Base-by-base conservation (phyloP, 2,888 invertebrate species). In the Lepeophtheirus nordmannii region DNA sequence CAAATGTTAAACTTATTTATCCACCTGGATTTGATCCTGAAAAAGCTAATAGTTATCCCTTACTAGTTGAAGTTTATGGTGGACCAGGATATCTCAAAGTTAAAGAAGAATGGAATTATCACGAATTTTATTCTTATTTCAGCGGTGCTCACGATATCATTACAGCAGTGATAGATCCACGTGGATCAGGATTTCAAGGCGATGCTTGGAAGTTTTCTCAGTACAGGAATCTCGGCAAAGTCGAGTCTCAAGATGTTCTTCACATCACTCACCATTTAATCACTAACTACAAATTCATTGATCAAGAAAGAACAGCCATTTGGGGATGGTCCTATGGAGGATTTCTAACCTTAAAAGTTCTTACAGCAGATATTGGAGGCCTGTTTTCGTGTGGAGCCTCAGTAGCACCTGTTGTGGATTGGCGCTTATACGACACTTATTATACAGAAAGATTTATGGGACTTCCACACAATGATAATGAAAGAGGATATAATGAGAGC, bases 321-420 rank as follows among this genome's bases (percentile, higher is more conserved):
- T 96, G 93, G 93, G 97, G 97, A 66, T 96, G 94, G 96, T 94
- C 93, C 72, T 97, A 96, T 76, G 97, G 97, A 14, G 97, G 96
- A 1, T 96, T 90, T 76, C 87, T 90, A 0, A 83, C 93, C 1
- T 87, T 88, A 5, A 84, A 91, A 79, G 87, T 87, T 2, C 78
- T 96, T 68, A 89, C 89, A 0, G 82, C 82, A 58, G 91, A 92
- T 70, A 77, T 77, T 0, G 73, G 73, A 20, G 78, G 80, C 60
- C 83, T 88, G 37, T 94, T 94, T 80, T 85, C 87, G 71, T 97
- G 97, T 75, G 97, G 91, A 0, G 86, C 90, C 65, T 87, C 93
- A 3, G 91, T 96, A 11, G 96, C 96, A 0, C 97, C 97, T 0
- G 94, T 97, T 20, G 92, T 91, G 0, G 92, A 57, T 20, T 65